A percentile compares a stretch with the other conserved stretches of the same genome.
These are phyloP conservation scores for Ophonus ardosiacus DNA, from an alignment of 2,888 invertebrate genomes.

Conservation along the genomic window DNA sequence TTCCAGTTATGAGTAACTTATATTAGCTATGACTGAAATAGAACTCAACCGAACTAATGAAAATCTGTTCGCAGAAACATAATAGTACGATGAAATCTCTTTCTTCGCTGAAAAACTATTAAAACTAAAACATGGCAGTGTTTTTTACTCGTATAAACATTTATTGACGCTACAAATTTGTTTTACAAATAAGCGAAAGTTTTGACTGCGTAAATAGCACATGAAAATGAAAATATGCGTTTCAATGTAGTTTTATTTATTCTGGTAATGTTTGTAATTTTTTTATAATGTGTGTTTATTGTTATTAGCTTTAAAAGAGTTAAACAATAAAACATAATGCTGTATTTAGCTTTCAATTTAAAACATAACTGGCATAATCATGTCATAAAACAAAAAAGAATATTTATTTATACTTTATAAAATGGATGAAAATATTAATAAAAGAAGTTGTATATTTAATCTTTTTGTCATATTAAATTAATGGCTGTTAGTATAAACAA, in stretches of 20 bases:
- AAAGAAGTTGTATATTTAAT: too few relatives aligned
- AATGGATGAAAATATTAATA: too few relatives aligned
- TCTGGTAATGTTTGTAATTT: not conserved
- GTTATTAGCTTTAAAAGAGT: too few relatives aligned
- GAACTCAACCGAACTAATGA: not conserved
- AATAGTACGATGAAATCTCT: constrained; percentile 4
- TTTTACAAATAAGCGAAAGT: not conserved
- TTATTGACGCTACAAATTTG: not conserved
- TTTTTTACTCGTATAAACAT: not conserved
- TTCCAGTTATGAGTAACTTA: not conserved
- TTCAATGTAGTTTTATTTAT: not conserved
- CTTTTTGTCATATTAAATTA: too few relatives aligned
- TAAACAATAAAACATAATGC: too few relatives aligned
- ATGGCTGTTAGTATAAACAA: too few relatives aligned
- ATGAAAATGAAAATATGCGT: not conserved
- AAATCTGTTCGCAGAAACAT: not conserved
- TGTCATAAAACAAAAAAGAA: too few relatives aligned
- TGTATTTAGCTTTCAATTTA: too few relatives aligned
- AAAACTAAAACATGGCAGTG: not conserved
- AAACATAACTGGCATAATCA: too few relatives aligned
- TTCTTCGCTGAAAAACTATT: not conserved
- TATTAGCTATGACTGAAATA: not conserved
- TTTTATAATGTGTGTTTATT: not conserved
- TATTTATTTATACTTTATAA: too few relatives aligned
- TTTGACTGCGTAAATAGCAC: not conserved